A percentile compares a stretch with the other conserved stretches of the same genome.
phyloP scores from a whole-genome alignment of 2,113 vertebrate species.

The Platysteira castanea region DNA sequence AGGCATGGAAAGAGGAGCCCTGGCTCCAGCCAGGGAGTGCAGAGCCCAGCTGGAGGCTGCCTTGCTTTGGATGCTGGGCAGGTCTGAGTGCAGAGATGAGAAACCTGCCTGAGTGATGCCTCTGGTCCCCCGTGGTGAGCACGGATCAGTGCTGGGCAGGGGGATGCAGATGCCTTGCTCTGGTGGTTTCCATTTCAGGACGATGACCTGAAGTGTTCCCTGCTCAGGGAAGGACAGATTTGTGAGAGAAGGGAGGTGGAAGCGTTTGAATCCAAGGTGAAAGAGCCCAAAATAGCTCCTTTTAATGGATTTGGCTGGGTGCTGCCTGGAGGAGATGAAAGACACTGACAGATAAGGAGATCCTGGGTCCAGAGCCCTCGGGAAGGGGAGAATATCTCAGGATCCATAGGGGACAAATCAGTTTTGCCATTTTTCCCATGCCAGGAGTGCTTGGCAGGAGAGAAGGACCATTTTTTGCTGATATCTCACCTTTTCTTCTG shows the following conservation, averaged over 20 bases:
- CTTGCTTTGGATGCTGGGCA: not conserved
- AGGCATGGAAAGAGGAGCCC: not conserved
- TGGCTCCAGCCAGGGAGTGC: not conserved
- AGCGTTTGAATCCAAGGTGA: not conserved
- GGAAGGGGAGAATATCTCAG: not conserved
- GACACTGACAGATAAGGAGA: not conserved
- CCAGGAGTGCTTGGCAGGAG: not conserved
- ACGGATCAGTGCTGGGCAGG: not conserved
- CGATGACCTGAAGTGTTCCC: not conserved
- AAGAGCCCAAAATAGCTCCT: not conserved
- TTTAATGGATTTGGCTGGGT: not conserved
- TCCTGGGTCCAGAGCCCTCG: not conserved
- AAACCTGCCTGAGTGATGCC: not conserved
- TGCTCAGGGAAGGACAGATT: not conserved
- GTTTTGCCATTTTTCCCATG: not conserved
- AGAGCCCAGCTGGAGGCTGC: not conserved
- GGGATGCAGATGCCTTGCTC: not conserved
- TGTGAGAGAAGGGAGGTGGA: not conserved
- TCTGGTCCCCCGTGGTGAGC: not conserved
- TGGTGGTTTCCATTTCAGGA: not conserved
- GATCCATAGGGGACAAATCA: no score
- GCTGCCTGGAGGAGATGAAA: not conserved
- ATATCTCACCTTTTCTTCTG: not conserved
- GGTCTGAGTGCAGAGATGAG: not conserved
- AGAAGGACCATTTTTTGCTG: not conserved